A percentile compares a stretch with the other conserved stretches of the same genome.
Conservation (phyloP, 2,113 vertebrate genomes). For the Gambusia affinis region DNA sequence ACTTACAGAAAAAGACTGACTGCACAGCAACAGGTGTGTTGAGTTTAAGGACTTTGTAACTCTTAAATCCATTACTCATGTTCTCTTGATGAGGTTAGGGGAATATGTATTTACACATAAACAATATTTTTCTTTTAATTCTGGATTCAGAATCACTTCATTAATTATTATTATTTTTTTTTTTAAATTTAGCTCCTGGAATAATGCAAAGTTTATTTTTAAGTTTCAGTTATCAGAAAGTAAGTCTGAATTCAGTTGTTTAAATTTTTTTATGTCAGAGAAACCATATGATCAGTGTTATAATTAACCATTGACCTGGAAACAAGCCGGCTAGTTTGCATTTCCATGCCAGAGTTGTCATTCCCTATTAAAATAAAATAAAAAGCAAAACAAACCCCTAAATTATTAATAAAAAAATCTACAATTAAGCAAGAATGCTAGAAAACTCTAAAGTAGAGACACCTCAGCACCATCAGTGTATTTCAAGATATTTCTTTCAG, state of each 20-base stretch:
- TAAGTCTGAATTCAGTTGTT: neutral
- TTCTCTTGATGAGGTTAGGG: neutral
- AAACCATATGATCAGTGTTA: too few relatives aligned
- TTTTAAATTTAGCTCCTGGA: neutral
- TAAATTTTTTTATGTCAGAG: neutral
- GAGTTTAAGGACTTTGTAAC: neutral
- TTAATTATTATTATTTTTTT: neutral
- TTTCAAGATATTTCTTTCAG: neutral
- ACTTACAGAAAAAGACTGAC: neutral
- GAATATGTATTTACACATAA: neutral
- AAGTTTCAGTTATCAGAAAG: neutral
- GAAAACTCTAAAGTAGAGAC: too few relatives aligned
- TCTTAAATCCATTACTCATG: neutral
- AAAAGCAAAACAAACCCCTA: too few relatives aligned
- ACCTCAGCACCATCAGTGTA: too few relatives aligned
- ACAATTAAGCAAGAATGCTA: neutral
- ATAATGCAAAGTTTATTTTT: neutral
- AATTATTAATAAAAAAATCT: neutral
- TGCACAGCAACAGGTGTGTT: neutral
- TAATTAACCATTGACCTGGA: neutral
- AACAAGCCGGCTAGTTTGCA: neutral
- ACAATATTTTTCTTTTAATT: neutral
- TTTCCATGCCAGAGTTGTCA: neutral
- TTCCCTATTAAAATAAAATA: too few relatives aligned
- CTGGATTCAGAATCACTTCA: neutral